These are phyloP conservation scores for Marasmarcha lunaedactyla DNA, from an alignment of 2,888 invertebrate genomes.

Conservation along the genomic window DNA sequence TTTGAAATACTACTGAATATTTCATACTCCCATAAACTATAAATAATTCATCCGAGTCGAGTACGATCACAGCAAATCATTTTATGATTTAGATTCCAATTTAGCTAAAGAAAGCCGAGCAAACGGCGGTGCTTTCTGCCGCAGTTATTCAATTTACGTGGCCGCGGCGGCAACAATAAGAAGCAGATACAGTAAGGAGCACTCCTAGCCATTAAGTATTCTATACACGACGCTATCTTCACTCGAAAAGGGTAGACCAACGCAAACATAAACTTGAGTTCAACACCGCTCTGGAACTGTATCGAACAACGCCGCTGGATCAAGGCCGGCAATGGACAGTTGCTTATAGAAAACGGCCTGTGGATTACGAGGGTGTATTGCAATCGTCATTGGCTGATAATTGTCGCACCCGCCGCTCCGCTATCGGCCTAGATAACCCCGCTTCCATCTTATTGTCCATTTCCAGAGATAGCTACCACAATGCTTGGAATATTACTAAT, in stretches of 20 bases:
- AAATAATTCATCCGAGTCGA: slow-evolving; percentile 10
- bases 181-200: slow-evolving; percentile 22
- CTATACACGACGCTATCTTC: slow-evolving; percentile 45
- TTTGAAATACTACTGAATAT: slow-evolving; percentile 2
- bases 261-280: slow-evolving; percentile 9
- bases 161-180: no score
- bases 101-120: slow-evolving; percentile 23
- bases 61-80: slow-evolving; percentile 23
- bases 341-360: slow-evolving; percentile 2
- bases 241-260: slow-evolving; percentile 13
- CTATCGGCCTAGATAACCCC: slow-evolving; percentile 64
- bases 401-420: slow-evolving; percentile 45
- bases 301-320: slow-evolving; percentile 5
- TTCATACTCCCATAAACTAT: background rate
- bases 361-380: slow-evolving; percentile 26
- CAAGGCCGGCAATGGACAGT: slow-evolving; percentile 23
- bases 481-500: slow-evolving; percentile 69
- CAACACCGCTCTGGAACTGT: slow-evolving; percentile 10
- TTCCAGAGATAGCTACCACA: slow-evolving; percentile 52
- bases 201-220: slow-evolving; percentile 65
- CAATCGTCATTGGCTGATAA: slow-evolving; percentile 53
- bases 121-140: slow-evolving; percentile 22
- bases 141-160: background rate
- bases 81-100: slow-evolving; percentile 36
- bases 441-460: slow-evolving; percentile 62